Conservation (phyloP, 2,113 vertebrate species). For the Boleophthalmus pectinirostris region DNA sequence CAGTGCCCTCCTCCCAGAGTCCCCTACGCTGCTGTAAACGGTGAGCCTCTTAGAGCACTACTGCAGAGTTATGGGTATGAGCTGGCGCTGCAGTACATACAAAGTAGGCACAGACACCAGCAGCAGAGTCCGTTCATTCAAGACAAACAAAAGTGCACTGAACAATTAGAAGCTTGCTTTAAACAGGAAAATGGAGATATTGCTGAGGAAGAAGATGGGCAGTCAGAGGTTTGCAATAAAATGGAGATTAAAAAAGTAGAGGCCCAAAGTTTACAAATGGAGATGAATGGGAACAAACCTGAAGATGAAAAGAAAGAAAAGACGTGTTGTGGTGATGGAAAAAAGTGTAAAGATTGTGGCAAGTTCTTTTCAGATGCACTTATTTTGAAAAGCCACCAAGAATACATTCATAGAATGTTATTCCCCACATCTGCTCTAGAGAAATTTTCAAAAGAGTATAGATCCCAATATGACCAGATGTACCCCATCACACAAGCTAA, state of each 20-base stretch:
- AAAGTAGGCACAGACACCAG: conserved; percentile 93
- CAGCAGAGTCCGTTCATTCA: conserved; percentile 75
- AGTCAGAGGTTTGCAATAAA: conserved; percentile 73
- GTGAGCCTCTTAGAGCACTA: conserved; percentile 90
- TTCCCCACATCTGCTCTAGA: conserved; percentile 92
- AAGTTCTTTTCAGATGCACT: conserved; percentile 95
- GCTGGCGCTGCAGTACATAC: conserved; percentile 94
- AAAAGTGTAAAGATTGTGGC: conserved; percentile 84
- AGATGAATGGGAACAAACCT: conserved; percentile 28
- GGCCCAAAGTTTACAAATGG: conserved; percentile 13
- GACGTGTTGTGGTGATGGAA: conserved; percentile 78
- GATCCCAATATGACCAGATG: conserved; percentile 92
- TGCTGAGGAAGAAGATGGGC: conserved; percentile 59
- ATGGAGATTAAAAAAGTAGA: conserved; percentile 15
- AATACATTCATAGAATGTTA: conserved; percentile 91
- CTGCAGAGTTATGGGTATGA: conserved; percentile 97
- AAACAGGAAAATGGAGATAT: conserved; percentile 27
- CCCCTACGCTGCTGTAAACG: conserved; percentile 85
- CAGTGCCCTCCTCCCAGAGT: conserved; percentile 90
- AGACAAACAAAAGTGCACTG: conserved; percentile 35
- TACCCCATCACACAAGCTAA: conserved; percentile 81
- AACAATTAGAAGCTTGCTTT: conserved; percentile 68
- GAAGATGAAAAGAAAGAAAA: conserved; percentile 29
- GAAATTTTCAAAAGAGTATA: conserved; percentile 92
- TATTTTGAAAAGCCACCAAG: conserved; percentile 97